These are phyloP conservation scores for Plutomurus gul DNA, from an alignment of 1,140 invertebrate species.

Conservation along the genomic window DNA sequence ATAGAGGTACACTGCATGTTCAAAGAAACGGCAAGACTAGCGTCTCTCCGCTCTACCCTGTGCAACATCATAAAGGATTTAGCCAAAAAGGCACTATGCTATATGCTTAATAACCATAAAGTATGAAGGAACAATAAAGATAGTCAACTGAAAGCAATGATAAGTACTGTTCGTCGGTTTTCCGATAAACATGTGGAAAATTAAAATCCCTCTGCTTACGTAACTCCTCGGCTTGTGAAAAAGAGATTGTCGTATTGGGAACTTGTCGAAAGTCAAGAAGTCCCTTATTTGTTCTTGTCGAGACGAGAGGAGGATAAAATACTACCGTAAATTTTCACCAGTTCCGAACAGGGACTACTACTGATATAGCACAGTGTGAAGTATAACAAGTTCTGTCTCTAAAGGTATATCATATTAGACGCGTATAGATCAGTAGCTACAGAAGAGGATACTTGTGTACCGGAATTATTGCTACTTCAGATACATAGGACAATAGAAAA, in stretches of 20 bases:
- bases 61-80: too few relatives aligned
- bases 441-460: too few relatives aligned
- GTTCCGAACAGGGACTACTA: too few relatives aligned
- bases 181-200: conserved; percentile 27
- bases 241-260: background rate
- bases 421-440: too few relatives aligned
- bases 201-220: conserved; percentile 16
- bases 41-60: too few relatives aligned
- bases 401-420: too few relatives aligned
- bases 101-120: background rate
- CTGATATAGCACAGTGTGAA: background rate
- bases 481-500: too few relatives aligned
- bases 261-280: background rate
- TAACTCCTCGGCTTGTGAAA: background rate
- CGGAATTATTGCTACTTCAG: too few relatives aligned
- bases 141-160: background rate
- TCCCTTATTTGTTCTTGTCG: conserved; percentile 9
- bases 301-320: background rate
- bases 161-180: conserved; percentile 16
- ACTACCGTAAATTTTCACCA: too few relatives aligned
- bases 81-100: background rate
- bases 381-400: too few relatives aligned
- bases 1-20: too few relatives aligned
- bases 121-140: background rate
- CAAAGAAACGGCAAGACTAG: too few relatives aligned